Evolutionary conservation across 2,888 invertebrate genomes (phyloP), one percentile per base, ranked within the genome.

Genomic region (Melieria omissa): DNA sequence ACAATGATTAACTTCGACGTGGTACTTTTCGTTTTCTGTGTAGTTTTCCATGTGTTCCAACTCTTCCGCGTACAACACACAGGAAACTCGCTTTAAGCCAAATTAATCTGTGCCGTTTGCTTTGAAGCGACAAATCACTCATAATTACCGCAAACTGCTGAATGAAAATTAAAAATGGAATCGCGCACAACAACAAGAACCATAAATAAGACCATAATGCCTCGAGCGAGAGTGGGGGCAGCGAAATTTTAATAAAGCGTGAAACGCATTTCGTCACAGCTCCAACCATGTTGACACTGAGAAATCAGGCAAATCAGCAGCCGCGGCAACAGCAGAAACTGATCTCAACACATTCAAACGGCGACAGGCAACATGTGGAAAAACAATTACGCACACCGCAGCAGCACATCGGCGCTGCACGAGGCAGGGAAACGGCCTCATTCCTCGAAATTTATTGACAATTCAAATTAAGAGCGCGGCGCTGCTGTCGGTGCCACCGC

Each of bases 391-490:
- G 4, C 44, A 58, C 45, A 52, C 9, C 29, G 29, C 29, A 29
- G 29, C 29, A 29, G 29, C 29, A 29, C 29, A 3, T 29, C 29
- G 29, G 29, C 29, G 29, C 29, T 29, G 2, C 29, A 29, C 29
- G 29, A 12, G 6, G 46, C 5, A 62, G 16, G 5, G 62, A 46
- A 47, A 47, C 16, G 63, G 63, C 55, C 57, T 63, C n/a, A 63
- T 62, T 63, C 57, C n/a, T 14, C 54, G 42, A n/a, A 70, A 70
- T 70, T 63, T 70, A 70, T 70, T 70, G 63, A 70, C 63, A 70
- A 70, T 70, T 70, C 62, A 62, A 70, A 70, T 70, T 70, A 70
- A 70, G 29, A 47, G 29, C 29, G 29, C 29, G 29, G 29, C 29
- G 29, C 29, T 29, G 29, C 16, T 42, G 12, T 10, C 12, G 14